A percentile compares a stretch with the other conserved stretches of the same genome.
phyloP scores from a whole-genome alignment of 1,140 invertebrate genomes.

The Pseudoatta argentina region DNA sequence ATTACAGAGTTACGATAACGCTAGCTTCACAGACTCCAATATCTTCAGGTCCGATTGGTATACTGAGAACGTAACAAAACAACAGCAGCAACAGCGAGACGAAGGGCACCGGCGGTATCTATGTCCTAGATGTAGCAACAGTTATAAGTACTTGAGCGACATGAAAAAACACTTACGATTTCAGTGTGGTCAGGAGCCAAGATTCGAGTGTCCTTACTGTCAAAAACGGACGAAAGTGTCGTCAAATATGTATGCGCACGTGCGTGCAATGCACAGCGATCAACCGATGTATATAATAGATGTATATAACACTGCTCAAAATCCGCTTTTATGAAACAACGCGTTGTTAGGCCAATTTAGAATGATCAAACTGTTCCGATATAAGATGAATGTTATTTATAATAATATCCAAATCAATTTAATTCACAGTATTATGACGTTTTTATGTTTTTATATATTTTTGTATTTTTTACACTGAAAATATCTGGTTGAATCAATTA shows the following conservation, averaged over 20 bases:
- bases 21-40: not conserved
- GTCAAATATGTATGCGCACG: conserved; percentile 78
- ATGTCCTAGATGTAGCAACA: conserved; percentile 83
- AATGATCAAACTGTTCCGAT: not conserved
- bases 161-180: conserved; percentile 84
- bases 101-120: conserved; percentile 70
- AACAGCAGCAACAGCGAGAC: conserved; percentile 52
- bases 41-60: conserved; percentile 16
- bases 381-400: not conserved
- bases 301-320: not conserved
- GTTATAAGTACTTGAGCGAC: conserved; percentile 83
- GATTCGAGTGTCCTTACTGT: conserved; percentile 92
- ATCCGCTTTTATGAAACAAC: not conserved
- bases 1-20: conserved; percentile 14
- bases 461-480: too few relatives aligned
- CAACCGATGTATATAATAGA: conserved; percentile 64
- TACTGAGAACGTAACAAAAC: conserved; percentile 24
- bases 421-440: not conserved
- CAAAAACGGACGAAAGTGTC: conserved; percentile 82
- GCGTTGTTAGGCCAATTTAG: not conserved
- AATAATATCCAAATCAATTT: not conserved
- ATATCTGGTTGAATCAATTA: too few relatives aligned
- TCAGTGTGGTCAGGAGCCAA: conserved; percentile 92
- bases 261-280: conserved; percentile 68
- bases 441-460: not conserved